Percentiles rank a stretch among this genome's conserved stretches.
Conservation (phyloP, 2,797 vertebrate species). For the Brachyalestes nurse region DNA sequence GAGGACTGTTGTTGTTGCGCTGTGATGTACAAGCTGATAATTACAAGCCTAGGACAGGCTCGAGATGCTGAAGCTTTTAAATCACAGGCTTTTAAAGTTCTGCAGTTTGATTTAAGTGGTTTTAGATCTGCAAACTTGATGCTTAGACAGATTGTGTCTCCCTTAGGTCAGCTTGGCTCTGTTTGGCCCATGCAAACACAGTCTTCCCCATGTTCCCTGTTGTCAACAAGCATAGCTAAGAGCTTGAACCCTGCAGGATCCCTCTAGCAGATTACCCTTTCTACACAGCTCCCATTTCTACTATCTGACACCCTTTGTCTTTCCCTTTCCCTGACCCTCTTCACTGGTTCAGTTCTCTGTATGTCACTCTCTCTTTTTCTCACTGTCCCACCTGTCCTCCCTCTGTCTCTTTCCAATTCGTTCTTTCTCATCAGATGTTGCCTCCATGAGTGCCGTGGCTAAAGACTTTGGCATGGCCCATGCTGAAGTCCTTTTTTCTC, state of each 20-base stretch:
- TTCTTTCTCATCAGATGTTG: slow-evolving; percentile 27
- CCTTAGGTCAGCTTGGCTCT: slow-evolving; percentile 41
- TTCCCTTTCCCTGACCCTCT: slow-evolving; percentile 12
- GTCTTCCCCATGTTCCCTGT: slow-evolving; percentile 49
- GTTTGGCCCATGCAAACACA: slow-evolving; percentile 49
- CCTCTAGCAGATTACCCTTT: slow-evolving; percentile 29
- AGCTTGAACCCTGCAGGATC: slow-evolving; percentile 42
- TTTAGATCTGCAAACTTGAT: slow-evolving; percentile 27
- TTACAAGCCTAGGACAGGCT: background rate
- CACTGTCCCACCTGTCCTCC: slow-evolving; percentile 25
- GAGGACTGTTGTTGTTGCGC: background rate
- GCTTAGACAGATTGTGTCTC: slow-evolving; percentile 34
- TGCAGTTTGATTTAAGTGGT: background rate
- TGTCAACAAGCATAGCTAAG: slow-evolving; percentile 51
- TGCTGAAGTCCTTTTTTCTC: slow-evolving; percentile 37
- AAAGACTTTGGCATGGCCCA: slow-evolving; percentile 43
- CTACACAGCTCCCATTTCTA: slow-evolving; percentile 22
- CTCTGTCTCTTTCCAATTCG: background rate
- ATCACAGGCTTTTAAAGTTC: background rate
- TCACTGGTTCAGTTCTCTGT: slow-evolving; percentile 18
- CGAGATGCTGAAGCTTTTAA: background rate
- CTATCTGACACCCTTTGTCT: slow-evolving; percentile 19
- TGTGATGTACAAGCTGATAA: background rate
- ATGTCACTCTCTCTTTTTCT: slow-evolving; percentile 32
- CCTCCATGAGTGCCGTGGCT: slow-evolving; percentile 39